A percentile compares a stretch with the other conserved stretches of the same genome.
Conservation (phyloP, 2,888 invertebrate genomes). For the Drosophila rellima region DNA sequence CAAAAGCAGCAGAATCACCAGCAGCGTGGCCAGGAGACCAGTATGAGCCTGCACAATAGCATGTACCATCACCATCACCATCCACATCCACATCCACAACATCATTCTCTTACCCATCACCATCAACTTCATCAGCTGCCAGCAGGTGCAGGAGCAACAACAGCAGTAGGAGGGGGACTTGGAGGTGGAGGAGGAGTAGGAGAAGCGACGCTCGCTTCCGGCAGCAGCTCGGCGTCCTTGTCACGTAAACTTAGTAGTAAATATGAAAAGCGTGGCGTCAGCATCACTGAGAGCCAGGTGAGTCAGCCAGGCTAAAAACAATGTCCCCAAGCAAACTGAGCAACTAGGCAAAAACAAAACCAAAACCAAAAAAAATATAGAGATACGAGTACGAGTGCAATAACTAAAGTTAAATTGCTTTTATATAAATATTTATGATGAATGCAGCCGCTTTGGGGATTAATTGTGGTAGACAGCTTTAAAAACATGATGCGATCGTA, state of each 20-base stretch:
- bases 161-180: conserved; percentile 3
- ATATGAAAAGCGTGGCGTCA: conserved; percentile 86
- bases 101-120: conserved; percentile 39
- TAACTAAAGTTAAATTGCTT: conserved; percentile 13
- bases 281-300: conserved; percentile 86
- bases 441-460: background rate
- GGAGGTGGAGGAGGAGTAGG: conserved; percentile 26
- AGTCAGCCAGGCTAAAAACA: conserved; percentile 46
- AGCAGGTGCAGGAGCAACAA: conserved; percentile 21
- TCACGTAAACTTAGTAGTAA: conserved; percentile 86
- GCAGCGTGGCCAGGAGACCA: conserved; percentile 66
- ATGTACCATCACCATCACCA: conserved; percentile 77
- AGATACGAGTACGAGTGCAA: background rate
- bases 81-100: conserved; percentile 67
- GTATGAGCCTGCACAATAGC: conserved; percentile 82
- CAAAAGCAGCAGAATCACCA: conserved; percentile 55
- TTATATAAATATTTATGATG: background rate
- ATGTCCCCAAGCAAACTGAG: conserved; percentile 2
- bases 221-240: conserved; percentile 71
- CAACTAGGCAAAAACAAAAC: conserved; percentile 11
- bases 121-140: conserved; percentile 54
- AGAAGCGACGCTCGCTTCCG: conserved; percentile 57
- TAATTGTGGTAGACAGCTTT: background rate
- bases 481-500: background rate
- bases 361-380: background rate